A percentile compares a stretch with the other conserved stretches of the same genome.
phyloP scores from a whole-genome alignment of 2,113 vertebrate genomes.

The Epinephelus cyanopodus region DNA sequence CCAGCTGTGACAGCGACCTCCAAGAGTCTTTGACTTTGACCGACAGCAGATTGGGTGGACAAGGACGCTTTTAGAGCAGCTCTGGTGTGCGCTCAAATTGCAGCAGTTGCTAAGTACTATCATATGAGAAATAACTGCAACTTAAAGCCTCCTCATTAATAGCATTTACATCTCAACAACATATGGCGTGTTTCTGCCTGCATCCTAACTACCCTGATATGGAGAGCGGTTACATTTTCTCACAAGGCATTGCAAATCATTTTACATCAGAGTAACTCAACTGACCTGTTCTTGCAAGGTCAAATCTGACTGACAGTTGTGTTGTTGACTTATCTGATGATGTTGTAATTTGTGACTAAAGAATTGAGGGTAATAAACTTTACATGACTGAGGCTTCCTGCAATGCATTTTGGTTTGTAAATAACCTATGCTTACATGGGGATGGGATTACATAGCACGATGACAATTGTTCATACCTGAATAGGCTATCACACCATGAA shows the following conservation, averaged over 20 bases:
- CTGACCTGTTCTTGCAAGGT: neutral
- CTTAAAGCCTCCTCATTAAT: constrained; percentile 16
- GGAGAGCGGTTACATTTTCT: neutral
- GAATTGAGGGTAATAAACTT: too few species aligned
- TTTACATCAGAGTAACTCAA: neutral
- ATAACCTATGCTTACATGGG: neutral
- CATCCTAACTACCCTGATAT: neutral
- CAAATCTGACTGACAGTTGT: neutral
- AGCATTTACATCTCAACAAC: constrained; percentile 3
- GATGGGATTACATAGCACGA: too few species aligned
- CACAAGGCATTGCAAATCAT: neutral
- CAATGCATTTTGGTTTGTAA: neutral
- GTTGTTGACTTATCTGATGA: neutral
- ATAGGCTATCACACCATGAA: neutral
- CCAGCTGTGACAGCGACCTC: constrained; percentile 78
- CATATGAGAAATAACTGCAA: constrained; percentile 22
- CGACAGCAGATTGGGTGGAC: constrained; percentile 59
- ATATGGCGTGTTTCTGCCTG: neutral
- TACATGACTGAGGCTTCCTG: too few species aligned
- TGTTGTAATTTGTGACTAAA: neutral
- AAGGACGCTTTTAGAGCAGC: constrained; percentile 59
- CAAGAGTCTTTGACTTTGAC: constrained; percentile 77
- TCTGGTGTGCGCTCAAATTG: constrained; percentile 17
- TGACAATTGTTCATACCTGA: too few species aligned
- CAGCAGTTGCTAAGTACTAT: constrained; percentile 16